Conservation (phyloP, 2,797 vertebrate genomes). For the Phaenicophaeus curvirostris region DNA sequence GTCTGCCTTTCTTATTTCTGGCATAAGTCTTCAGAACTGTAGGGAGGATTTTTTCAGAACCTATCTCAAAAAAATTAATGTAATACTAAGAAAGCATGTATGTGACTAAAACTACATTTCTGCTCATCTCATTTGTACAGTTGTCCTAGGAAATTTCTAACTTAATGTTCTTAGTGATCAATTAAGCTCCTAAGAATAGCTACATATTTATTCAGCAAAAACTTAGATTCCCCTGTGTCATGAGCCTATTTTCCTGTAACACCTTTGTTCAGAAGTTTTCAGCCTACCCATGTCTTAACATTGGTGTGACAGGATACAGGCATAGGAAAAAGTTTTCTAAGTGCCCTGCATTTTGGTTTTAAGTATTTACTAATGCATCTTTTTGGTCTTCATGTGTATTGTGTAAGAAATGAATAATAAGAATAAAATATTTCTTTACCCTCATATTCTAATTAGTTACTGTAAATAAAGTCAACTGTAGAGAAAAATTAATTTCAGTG, state of each 20-base stretch:
- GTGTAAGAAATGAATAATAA: neutral
- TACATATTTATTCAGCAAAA: neutral
- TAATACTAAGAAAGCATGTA: neutral
- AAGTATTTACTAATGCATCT: neutral
- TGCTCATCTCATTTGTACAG: neutral
- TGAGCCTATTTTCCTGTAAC: neutral
- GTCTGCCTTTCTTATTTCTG: neutral
- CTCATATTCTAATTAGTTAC: neutral
- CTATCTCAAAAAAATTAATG: neutral
- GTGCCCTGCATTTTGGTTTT: neutral
- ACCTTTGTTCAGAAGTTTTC: neutral
- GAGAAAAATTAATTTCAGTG: neutral
- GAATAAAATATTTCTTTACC: neutral
- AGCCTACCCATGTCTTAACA: neutral
- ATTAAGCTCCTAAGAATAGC: neutral
- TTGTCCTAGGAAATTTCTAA: neutral
- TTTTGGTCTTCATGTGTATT: neutral
- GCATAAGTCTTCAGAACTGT: neutral
- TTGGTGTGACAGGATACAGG: neutral
- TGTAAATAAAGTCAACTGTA: neutral
- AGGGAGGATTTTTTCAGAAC: neutral
- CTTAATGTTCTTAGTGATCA: neutral
- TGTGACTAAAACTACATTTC: neutral
- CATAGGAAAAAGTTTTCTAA: neutral
- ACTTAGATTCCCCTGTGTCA: accelerated